Conservation (phyloP, 2,888 invertebrate species). For the Drosophila cracens region DNA sequence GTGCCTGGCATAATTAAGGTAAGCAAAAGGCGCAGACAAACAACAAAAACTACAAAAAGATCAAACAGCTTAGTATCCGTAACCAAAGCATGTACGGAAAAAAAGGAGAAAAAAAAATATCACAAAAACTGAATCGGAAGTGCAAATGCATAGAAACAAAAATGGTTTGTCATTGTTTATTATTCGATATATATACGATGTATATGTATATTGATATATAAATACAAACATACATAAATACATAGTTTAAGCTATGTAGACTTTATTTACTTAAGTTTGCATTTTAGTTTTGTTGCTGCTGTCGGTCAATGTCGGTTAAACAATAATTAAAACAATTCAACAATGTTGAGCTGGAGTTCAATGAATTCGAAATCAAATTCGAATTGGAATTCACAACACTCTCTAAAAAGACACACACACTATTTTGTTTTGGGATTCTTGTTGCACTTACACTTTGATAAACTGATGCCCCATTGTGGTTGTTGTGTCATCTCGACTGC, state of each 20-base stretch:
- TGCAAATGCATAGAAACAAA: constrained; percentile 56
- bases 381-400: constrained; percentile 42
- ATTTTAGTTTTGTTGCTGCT: constrained; percentile 48
- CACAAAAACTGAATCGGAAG: constrained; percentile 66
- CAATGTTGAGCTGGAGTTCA: constrained; percentile 57
- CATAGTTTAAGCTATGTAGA: constrained; percentile 36
- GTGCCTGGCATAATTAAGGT: constrained; percentile 58
- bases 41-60: constrained; percentile 30
- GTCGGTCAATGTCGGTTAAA: constrained; percentile 74
- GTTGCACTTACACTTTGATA: constrained; percentile 83
- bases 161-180: constrained; percentile 71
- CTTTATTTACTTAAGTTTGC: constrained; percentile 46
- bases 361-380: constrained; percentile 53
- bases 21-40: constrained; percentile 23
- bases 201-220: neutral
- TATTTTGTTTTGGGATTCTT: constrained; percentile 9
- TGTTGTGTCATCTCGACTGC: constrained; percentile 80
- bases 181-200: constrained; percentile 15
- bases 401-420: constrained; percentile 6
- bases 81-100: constrained; percentile 49
- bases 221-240: constrained; percentile 5
- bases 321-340: constrained; percentile 60
- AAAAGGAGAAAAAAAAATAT: constrained; percentile 18
- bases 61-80: constrained; percentile 42
- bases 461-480: constrained; percentile 82